phyloP scores from a whole-genome alignment of 1,140 invertebrate genomes.

The Listronotus bonariensis region DNA sequence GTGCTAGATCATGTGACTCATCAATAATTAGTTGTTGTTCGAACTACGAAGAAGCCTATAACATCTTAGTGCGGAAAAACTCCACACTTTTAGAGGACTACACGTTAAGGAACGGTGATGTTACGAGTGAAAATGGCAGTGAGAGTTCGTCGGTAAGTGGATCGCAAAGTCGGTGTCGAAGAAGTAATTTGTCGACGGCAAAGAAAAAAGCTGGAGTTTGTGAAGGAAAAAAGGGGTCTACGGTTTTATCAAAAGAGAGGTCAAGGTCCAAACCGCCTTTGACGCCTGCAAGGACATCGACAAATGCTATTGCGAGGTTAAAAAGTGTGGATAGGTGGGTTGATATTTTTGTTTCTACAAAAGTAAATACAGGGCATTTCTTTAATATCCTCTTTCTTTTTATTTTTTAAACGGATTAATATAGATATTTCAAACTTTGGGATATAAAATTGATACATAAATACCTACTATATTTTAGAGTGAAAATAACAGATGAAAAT shows the following conservation, averaged over 20 bases:
- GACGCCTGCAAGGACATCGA: slow-evolving; percentile 56
- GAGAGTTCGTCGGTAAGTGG: slow-evolving; percentile 73
- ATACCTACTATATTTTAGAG: too few relatives aligned
- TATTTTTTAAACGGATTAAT: too few relatives aligned
- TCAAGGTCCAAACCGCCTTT: slow-evolving; percentile 53
- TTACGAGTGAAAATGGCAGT: slow-evolving; percentile 71
- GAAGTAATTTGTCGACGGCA: slow-evolving; percentile 36
- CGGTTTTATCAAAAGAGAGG: slow-evolving; percentile 51
- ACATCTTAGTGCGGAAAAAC: slow-evolving; percentile 58
- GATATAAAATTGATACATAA: too few relatives aligned
- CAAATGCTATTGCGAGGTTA: slow-evolving; percentile 60
- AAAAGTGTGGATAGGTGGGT: slow-evolving; percentile 47
- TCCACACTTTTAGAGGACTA: slow-evolving; percentile 57
- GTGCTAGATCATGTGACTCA: slow-evolving; percentile 68
- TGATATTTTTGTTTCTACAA: too few relatives aligned
- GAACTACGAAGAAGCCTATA: slow-evolving; percentile 66
- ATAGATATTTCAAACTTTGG: too few relatives aligned
- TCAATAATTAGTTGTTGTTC: slow-evolving; percentile 77
- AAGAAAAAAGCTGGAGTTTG: slow-evolving; percentile 51
- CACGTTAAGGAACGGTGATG: slow-evolving; percentile 57
- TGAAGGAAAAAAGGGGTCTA: slow-evolving; percentile 45
- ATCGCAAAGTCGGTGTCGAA: slow-evolving; percentile 48
- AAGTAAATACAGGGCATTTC: too few relatives aligned
- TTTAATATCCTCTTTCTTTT: too few relatives aligned
- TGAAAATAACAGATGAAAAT: too few relatives aligned